phyloP scores from a whole-genome alignment of 2,888 invertebrate genomes.

The Hypomecis atomaria region DNA sequence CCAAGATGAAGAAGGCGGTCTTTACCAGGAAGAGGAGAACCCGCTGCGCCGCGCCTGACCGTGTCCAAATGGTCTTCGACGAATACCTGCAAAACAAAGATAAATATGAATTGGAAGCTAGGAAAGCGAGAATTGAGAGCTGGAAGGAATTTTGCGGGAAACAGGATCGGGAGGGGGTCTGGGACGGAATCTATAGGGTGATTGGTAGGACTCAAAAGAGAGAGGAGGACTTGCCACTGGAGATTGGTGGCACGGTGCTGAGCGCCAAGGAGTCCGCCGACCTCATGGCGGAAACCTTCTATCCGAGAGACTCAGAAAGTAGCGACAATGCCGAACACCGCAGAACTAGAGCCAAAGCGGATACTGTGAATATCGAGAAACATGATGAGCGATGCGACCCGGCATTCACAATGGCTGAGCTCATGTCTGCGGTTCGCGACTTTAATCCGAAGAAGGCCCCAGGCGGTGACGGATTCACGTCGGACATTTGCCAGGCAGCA shows the following conservation, averaged over 20 bases:
- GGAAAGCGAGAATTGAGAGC: conserved; percentile 4
- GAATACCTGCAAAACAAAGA: conserved; percentile 18
- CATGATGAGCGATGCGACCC: too few species aligned
- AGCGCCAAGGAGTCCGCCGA: neutral
- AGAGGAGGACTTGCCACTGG: conserved; percentile 15
- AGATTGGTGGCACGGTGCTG: neutral
- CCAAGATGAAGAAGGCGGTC: conserved; percentile 28
- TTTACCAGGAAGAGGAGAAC: conserved; percentile 35
- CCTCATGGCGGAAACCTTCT: too few species aligned
- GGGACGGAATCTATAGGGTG: conserved; percentile 25
- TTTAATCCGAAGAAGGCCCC: too few species aligned
- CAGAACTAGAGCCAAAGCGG: too few species aligned
- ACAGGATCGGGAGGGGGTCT: conserved; percentile 33
- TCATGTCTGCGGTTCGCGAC: too few species aligned
- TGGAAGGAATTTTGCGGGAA: conserved; percentile 36
- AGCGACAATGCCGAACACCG: too few species aligned
- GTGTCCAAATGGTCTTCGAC: conserved; percentile 27
- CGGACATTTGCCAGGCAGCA: too few species aligned
- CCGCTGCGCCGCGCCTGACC: conserved; percentile 34
- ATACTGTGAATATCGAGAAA: too few species aligned
- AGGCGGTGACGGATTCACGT: too few species aligned
- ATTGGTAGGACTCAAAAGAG: conserved; percentile 8
- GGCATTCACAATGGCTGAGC: too few species aligned
- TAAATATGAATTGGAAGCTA: conserved; percentile 3
- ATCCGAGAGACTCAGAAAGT: too few species aligned